Base-by-base conservation (phyloP, 2,888 invertebrate genomes). In the Steromphala cineraria region DNA sequence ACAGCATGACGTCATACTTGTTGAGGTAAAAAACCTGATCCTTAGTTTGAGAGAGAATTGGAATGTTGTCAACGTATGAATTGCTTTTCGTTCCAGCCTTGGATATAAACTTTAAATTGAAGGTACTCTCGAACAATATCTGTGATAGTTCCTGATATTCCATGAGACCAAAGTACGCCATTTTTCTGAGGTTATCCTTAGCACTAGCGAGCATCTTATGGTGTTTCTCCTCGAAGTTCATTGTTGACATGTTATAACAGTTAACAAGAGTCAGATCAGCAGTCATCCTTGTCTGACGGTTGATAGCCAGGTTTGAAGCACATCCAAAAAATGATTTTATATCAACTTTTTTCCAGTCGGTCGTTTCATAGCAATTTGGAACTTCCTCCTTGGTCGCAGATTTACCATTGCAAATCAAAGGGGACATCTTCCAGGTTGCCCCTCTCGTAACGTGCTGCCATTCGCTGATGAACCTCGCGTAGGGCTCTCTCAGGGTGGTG, bases 131-230 rank as follows among this genome's bases (percentile, higher is more conserved):
- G 85, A 93, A 93, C 19, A 93, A 83, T 75, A 87, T 89, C 85
- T 94, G 94, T 13, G 94, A 90, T 53, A 92, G 91, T 19, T 97
- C 96, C 94, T 99, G 99, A 94, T 96, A 96, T 94, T 99, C 99
- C 8, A 98, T 98, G 85, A 99, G 95, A 85, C 99, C 99, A 94
- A 99, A 99, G 94, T 98, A 99, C 79, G 99, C 97, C 97, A 99
- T 98, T 55, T 90, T 85, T 76, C 96, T 96, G 81, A 99, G 95
- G 94, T 99, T 99, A 87, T 96, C 95, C 94, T 99, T 99, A 78
- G 99, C 99, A 91, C 98, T 98, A 53, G 97, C 97, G 85, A 99
- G 94, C 95, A 99, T 96, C 74, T 98, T 96, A 79, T 83, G 78
- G 56, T 91, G 86, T 21, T 91, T 83, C 53, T 87, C 80, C 13